A percentile compares a stretch with the other conserved stretches of the same genome.
Conservation (phyloP, 2,888 invertebrate species). For the Ochropleura plecta region DNA sequence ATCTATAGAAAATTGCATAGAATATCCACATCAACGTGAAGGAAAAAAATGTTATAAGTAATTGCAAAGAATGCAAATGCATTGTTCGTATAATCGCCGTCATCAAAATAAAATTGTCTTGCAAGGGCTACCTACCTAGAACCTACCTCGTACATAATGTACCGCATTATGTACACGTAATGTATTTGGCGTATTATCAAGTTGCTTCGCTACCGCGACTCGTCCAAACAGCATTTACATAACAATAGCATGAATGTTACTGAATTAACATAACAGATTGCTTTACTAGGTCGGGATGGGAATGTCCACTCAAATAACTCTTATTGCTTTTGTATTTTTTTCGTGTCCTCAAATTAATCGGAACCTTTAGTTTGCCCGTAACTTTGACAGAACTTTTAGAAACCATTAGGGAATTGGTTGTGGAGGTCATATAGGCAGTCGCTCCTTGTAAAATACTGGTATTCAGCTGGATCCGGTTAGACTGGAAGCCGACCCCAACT, state of each 20-base stretch:
- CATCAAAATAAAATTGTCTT: slow-evolving; percentile 32
- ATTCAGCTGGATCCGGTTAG: too few species aligned
- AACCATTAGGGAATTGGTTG: neutral
- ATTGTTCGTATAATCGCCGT: slow-evolving; percentile 39
- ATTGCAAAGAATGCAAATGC: slow-evolving; percentile 49
- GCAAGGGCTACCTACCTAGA: slow-evolving; percentile 21
- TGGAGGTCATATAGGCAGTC: too few species aligned
- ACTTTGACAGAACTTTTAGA: neutral
- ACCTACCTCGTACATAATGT: slow-evolving; percentile 32
- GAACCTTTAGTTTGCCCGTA: neutral
- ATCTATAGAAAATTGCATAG: slow-evolving; percentile 30
- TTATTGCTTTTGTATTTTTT: slow-evolving; percentile 34
- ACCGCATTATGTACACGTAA: slow-evolving; percentile 53
- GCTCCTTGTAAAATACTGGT: too few species aligned
- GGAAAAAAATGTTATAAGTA: slow-evolving; percentile 41
- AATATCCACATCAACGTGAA: slow-evolving; percentile 4
- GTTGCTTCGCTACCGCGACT: slow-evolving; percentile 60
- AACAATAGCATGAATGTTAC: slow-evolving; percentile 80
- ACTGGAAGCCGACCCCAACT: too few species aligned
- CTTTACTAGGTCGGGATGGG: slow-evolving; percentile 79
- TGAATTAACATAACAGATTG: slow-evolving; percentile 84
- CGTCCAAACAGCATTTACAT: slow-evolving; percentile 78
- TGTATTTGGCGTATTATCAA: slow-evolving; percentile 66
- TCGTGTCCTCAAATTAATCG: slow-evolving; percentile 29
- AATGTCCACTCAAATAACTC: slow-evolving; percentile 57